Base-by-base conservation (phyloP, 2,888 invertebrate genomes). In the Clepsis dumicolana region DNA sequence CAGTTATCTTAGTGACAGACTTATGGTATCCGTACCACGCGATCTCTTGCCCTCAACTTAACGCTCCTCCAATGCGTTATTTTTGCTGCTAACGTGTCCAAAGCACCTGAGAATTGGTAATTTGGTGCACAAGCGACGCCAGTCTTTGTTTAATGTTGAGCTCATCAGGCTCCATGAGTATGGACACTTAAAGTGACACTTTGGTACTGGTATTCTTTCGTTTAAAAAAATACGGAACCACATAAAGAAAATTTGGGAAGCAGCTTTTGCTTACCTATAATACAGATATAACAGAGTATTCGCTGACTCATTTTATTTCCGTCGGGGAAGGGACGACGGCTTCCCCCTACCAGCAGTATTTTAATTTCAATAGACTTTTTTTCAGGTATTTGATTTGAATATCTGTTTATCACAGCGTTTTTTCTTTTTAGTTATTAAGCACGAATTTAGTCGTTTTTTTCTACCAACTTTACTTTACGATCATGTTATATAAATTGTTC, bases 291-390 rank as follows among this genome's bases (percentile, higher is more conserved):
- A 18, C 60, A 16, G 32, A 32, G 59, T 25, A 18, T 38, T 24
- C 56, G 54, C 48, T 67, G 67, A 67, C 56, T 67, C 67, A 63
- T 63, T n/a, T n/a, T 57, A 57, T 38, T 50, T 57, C 56, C 29
- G 54, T 35, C 54, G 16, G 66, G 67, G 62, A n/a, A n/a, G n/a
- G n/a, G n/a, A n/a, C n/a, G n/a, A 44, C 24, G 25, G 24, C 56
- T 32, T 56, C 64, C 63, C 59, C 64, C n/a, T n/a, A n/a, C n/a
- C 24, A 25, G 38, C 63, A 41, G 16, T 53, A 68, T 59, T 59
- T 53, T 32, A 59, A 54, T 68, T 62, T 64, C 52, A 53, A 29
- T 38, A 38, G 62, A n/a, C 56, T 35, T 56, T 67, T 62, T 52
- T 59, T 59, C 63, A 52, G 32, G 53, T 21, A 41, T 52, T 32